Evolutionary conservation across 1,140 invertebrate species (phyloP).

Genomic region (Lepidotrigona ventralis): DNA sequence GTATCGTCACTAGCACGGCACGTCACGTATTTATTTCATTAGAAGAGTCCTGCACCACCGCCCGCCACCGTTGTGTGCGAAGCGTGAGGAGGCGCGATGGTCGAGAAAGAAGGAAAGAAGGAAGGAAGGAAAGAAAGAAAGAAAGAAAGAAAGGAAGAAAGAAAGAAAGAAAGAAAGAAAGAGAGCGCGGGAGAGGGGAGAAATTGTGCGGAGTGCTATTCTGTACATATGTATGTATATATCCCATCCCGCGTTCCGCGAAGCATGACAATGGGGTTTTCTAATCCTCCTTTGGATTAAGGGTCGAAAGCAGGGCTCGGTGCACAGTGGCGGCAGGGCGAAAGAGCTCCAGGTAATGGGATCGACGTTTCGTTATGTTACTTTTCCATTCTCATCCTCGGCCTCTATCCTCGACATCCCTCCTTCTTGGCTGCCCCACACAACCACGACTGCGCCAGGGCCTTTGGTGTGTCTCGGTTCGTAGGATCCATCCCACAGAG

Average conservation of each 20-base stretch:
- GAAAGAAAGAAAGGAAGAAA: too few species aligned
- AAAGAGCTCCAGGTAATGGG: conserved; percentile 77
- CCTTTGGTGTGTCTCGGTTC: conserved; percentile 73
- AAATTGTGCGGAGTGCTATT: conserved; percentile 49
- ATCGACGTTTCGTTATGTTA: conserved; percentile 81
- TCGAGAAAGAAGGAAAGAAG: not conserved
- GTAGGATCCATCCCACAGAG: conserved; percentile 71
- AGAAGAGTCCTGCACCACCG: conserved; percentile 46
- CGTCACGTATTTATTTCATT: conserved; percentile 67
- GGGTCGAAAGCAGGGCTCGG: conserved; percentile 68
- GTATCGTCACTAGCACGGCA: conserved; percentile 43
- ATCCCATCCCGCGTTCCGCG: conserved; percentile 66
- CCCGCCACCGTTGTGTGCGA: conserved; percentile 28
- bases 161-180: not conserved
- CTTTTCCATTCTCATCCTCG: conserved; percentile 79
- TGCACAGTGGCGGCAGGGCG: conserved; percentile 53
- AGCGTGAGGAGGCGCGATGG: conserved; percentile 4
- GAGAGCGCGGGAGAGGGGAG: conserved; percentile 22
- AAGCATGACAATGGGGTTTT: conserved; percentile 77
- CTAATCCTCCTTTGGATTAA: conserved; percentile 77
- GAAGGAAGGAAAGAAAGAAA: too few species aligned
- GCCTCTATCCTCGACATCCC: conserved; percentile 59
- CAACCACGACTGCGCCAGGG: conserved; percentile 58
- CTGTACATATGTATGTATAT: conserved; percentile 61
- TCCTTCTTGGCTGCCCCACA: conserved; percentile 48